These are phyloP conservation scores for Eudemis profundana DNA, from an alignment of 2,888 invertebrate genomes.

Conservation along the genomic window DNA sequence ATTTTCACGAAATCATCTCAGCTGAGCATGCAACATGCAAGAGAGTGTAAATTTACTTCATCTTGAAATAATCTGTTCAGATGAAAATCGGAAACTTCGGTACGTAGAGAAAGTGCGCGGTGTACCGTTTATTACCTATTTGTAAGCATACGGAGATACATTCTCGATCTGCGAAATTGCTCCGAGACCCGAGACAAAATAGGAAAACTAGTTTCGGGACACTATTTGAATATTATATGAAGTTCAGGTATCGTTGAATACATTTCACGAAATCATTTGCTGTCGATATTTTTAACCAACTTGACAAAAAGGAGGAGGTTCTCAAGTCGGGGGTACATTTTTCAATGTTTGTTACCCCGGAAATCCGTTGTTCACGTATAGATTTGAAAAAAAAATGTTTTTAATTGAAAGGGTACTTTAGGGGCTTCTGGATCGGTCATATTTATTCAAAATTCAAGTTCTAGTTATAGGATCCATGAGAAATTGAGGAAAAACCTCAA, in stretches of 20 bases:
- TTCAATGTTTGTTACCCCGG: too few species aligned
- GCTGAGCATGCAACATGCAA: background rate
- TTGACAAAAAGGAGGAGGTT: too few species aligned
- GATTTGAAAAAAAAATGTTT: too few species aligned
- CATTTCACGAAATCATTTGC: background rate
- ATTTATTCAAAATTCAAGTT: too few species aligned
- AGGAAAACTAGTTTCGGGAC: slow-evolving; percentile 27
- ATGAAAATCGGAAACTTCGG: slow-evolving; percentile 32
- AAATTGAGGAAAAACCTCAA: too few species aligned
- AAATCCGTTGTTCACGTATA: too few species aligned
- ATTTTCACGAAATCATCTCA: background rate
- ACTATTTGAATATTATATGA: slow-evolving; percentile 21
- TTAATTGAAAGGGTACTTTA: too few species aligned
- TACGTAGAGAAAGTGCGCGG: slow-evolving; percentile 12
- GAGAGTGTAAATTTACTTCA: background rate
- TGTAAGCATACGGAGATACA: slow-evolving; percentile 33
- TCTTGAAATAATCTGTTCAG: slow-evolving; percentile 21
- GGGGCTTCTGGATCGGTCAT: too few species aligned
- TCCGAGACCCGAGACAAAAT: slow-evolving; percentile 20
- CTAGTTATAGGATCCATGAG: too few species aligned
- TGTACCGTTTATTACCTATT: slow-evolving; percentile 36
- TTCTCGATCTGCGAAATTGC: slow-evolving; percentile 22
- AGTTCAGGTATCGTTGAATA: slow-evolving; percentile 6
- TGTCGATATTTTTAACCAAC: background rate
- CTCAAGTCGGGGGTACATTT: too few species aligned